Percentiles rank a stretch among this genome's conserved stretches.
Evolutionary conservation across 2,888 invertebrate species (phyloP).

Genomic region (Ferrisia virgata): DNA sequence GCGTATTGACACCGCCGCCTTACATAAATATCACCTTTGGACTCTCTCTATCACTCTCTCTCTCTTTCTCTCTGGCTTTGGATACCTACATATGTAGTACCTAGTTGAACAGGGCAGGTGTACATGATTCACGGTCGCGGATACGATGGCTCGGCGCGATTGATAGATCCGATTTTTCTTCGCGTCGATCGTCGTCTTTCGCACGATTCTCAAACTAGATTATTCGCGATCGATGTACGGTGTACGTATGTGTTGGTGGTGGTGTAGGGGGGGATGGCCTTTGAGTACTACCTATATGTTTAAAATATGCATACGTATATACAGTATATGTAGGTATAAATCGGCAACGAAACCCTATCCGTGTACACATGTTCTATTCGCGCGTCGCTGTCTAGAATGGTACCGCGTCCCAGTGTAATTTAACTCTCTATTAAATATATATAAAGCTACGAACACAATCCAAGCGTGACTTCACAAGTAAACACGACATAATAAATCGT

Average conservation of each 20-base stretch:
- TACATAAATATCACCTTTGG: too few relatives aligned
- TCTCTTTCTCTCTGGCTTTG: too few relatives aligned
- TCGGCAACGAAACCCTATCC: not conserved
- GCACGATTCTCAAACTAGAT: not conserved
- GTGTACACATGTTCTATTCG: not conserved
- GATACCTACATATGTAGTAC: not conserved
- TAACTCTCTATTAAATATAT: conserved; percentile 27
- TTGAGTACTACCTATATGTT: too few relatives aligned
- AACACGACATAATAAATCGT: conserved; percentile 28
- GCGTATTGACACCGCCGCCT: not conserved
- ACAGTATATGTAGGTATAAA: not conserved
- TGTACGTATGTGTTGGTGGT: too few relatives aligned
- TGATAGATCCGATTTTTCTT: not conserved
- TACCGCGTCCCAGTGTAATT: not conserved
- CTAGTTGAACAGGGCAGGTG: too few relatives aligned
- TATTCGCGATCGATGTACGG: not conserved
- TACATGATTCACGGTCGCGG: not conserved
- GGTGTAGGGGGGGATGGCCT: too few relatives aligned
- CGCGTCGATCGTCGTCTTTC: not conserved
- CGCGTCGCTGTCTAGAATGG: not conserved
- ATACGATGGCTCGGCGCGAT: not conserved
- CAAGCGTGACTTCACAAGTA: conserved; percentile 24
- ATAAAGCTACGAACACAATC: not conserved
- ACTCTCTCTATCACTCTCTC: too few relatives aligned
- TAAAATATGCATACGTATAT: not conserved